Evolutionary conservation across 2,888 invertebrate species (phyloP).

Genomic region (Aspidapion aeneum): DNA sequence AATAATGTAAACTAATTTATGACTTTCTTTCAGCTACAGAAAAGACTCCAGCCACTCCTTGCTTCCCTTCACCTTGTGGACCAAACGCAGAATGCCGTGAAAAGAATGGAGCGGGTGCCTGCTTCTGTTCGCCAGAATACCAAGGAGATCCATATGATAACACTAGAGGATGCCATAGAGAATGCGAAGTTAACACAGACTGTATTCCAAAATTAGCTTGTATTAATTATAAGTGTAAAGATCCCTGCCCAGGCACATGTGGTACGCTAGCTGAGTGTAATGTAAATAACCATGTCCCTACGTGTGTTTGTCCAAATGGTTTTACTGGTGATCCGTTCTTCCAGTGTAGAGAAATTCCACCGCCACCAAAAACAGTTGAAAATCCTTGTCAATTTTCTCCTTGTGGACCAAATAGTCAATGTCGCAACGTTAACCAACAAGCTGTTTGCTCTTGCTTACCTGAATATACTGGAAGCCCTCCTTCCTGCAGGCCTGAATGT

Average conservation of each 20-base stretch:
- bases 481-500: constrained; percentile 80
- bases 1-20: neutral
- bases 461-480: constrained; percentile 74
- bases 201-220: constrained; percentile 73
- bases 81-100: constrained; percentile 81
- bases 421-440: constrained; percentile 72
- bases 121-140: constrained; percentile 72
- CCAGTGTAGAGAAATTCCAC: constrained; percentile 61
- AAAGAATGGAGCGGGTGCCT: constrained; percentile 80
- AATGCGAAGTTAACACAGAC: constrained; percentile 77
- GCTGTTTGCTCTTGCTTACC: constrained; percentile 83
- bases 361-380: constrained; percentile 48
- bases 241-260: constrained; percentile 83
- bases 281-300: constrained; percentile 75
- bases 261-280: constrained; percentile 76
- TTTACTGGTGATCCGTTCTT: constrained; percentile 82
- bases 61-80: constrained; percentile 81
- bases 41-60: constrained; percentile 68
- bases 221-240: constrained; percentile 76
- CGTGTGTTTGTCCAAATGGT: constrained; percentile 70
- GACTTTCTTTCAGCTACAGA: constrained; percentile 53
- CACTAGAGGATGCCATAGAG: constrained; percentile 64
- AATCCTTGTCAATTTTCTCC: constrained; percentile 82
- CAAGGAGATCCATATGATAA: constrained; percentile 79
- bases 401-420: constrained; percentile 86